Conservation (phyloP, 2,113 vertebrate genomes). For the Crocuta crocuta region DNA sequence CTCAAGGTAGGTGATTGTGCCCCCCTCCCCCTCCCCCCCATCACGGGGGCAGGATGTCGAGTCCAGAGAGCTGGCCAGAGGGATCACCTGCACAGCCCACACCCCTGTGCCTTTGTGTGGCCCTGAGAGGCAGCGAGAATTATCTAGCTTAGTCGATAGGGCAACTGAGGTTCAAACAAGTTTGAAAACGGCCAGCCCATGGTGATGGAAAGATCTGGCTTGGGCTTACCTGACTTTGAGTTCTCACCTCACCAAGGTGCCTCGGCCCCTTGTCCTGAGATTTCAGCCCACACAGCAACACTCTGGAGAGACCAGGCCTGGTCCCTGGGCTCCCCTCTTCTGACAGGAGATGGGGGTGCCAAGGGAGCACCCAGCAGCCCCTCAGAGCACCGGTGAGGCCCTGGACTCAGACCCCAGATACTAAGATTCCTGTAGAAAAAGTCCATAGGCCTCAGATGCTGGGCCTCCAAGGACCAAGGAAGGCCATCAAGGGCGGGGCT, state of each 20-base stretch:
- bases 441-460: background rate
- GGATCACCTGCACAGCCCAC: background rate
- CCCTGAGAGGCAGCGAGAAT: background rate
- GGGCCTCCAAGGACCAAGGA: background rate
- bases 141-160: background rate
- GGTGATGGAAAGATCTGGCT: background rate
- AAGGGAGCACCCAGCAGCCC: background rate
- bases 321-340: background rate
- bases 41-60: background rate
- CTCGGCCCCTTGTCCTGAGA: background rate
- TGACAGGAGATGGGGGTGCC: rapidly evolving
- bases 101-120: background rate
- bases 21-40: no score
- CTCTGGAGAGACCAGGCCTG: background rate
- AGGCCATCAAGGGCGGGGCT: background rate
- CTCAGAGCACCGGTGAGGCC: background rate
- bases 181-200: background rate
- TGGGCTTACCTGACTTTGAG: background rate
- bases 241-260: background rate
- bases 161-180: background rate
- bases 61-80: background rate
- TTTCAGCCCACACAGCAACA: background rate
- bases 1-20: background rate
- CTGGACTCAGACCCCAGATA: background rate
- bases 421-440: background rate